Conservation (phyloP, 2,113 vertebrate genomes). For the Ovis aries region DNA sequence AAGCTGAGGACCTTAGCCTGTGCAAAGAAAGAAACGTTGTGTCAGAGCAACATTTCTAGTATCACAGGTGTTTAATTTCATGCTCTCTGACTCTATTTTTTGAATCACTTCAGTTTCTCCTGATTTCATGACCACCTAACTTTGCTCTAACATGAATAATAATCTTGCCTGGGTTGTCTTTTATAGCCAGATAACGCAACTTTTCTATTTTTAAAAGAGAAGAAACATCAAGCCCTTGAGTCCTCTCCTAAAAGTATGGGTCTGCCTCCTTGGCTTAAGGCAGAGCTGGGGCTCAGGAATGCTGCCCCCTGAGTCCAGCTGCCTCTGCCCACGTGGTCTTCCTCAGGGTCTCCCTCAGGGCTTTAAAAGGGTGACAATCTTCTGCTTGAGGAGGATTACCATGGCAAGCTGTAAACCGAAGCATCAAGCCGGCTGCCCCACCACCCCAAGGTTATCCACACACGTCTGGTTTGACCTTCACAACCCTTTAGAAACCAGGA, state of each 20-base stretch:
- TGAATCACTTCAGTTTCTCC: background rate
- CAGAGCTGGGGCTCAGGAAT: background rate
- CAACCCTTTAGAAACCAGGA: background rate
- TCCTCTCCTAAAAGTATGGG: background rate
- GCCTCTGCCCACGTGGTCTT: background rate
- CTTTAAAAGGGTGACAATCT: slow-evolving; percentile 22
- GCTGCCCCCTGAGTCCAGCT: background rate
- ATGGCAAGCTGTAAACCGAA: background rate
- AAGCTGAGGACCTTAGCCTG: background rate
- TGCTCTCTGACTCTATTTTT: background rate
- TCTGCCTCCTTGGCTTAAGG: background rate
- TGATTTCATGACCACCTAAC: background rate
- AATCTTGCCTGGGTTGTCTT: background rate
- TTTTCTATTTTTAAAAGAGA: background rate
- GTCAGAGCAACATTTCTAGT: background rate
- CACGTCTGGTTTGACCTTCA: background rate
- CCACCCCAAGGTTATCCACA: background rate
- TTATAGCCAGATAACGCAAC: background rate
- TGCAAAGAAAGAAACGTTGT: background rate
- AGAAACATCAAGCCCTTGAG: background rate
- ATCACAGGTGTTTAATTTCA: background rate
- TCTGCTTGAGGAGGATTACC: slow-evolving; percentile 26
- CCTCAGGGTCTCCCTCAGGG: background rate
- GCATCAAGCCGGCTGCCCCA: background rate
- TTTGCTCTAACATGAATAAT: background rate